These are phyloP conservation scores for Andricus quercusramuli DNA, from an alignment of 2,888 invertebrate genomes.

Conservation along the genomic window DNA sequence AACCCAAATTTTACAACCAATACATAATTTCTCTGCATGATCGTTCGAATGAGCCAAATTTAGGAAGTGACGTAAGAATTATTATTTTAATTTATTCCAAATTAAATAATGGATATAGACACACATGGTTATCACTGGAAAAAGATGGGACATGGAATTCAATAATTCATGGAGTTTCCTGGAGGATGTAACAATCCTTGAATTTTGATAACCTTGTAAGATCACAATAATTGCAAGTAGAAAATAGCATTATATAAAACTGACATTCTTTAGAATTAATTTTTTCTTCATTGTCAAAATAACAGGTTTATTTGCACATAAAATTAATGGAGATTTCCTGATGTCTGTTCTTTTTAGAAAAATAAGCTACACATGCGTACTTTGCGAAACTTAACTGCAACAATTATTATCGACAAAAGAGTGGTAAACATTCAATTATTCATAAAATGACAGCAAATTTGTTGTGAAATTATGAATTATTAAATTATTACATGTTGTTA, in stretches of 20 bases:
- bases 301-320: not conserved
- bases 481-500: too few relatives aligned
- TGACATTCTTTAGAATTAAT: not conserved
- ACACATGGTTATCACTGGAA: not conserved
- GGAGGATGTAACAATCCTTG: conserved; percentile 19
- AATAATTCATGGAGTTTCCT: conserved; percentile 24
- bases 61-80: too few relatives aligned
- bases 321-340: not conserved
- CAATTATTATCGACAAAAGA: too few relatives aligned
- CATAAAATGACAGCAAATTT: too few relatives aligned
- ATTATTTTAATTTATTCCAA: not conserved
- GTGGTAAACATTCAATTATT: too few relatives aligned
- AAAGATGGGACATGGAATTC: conserved; percentile 21
- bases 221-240: not conserved
- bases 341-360: not conserved
- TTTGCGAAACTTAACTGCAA: too few relatives aligned
- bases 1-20: too few relatives aligned
- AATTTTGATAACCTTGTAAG: conserved; percentile 3
- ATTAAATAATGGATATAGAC: not conserved
- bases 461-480: too few relatives aligned
- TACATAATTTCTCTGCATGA: too few relatives aligned
- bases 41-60: too few relatives aligned
- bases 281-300: not conserved
- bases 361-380: too few relatives aligned
- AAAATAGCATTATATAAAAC: conserved; percentile 14